Conservation (phyloP, 2,888 invertebrate genomes). For the Lumbricus terrestris region DNA sequence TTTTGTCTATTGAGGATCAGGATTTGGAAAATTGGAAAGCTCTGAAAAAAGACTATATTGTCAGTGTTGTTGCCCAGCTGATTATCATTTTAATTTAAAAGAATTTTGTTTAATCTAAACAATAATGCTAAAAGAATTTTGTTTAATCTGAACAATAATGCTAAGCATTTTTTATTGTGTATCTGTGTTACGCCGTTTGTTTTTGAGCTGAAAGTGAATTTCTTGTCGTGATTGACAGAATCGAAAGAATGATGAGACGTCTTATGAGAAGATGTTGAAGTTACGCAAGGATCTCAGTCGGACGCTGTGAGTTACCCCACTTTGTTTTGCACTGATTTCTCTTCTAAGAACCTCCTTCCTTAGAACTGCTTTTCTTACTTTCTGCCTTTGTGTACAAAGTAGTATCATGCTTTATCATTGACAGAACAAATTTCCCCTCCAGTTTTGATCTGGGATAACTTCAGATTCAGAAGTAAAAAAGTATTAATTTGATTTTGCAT, state of each 20-base stretch:
- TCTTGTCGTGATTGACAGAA: conserved; percentile 63
- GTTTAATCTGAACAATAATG: background rate
- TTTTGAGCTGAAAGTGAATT: background rate
- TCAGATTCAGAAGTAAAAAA: background rate
- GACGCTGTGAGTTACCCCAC: conserved; percentile 68
- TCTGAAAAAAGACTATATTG: background rate
- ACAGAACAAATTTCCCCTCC: background rate
- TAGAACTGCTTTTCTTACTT: background rate
- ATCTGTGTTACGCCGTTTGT: background rate
- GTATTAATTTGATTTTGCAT: background rate
- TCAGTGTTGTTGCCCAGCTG: background rate
- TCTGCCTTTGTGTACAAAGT: background rate
- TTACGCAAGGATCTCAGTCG: conserved; percentile 86
- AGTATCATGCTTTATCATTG: background rate
- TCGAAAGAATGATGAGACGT: conserved; percentile 95
- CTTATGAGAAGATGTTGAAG: conserved; percentile 98
- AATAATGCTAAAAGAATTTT: background rate
- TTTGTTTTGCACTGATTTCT: background rate
- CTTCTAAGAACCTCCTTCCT: background rate
- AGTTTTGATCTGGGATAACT: background rate
- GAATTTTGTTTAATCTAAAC: background rate
- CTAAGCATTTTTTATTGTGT: background rate
- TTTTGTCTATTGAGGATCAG: background rate
- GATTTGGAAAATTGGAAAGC: background rate
- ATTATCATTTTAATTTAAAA: background rate